Evolutionary conservation across 1,140 invertebrate species (phyloP).

Genomic region (Lepidurus arcticus): DNA sequence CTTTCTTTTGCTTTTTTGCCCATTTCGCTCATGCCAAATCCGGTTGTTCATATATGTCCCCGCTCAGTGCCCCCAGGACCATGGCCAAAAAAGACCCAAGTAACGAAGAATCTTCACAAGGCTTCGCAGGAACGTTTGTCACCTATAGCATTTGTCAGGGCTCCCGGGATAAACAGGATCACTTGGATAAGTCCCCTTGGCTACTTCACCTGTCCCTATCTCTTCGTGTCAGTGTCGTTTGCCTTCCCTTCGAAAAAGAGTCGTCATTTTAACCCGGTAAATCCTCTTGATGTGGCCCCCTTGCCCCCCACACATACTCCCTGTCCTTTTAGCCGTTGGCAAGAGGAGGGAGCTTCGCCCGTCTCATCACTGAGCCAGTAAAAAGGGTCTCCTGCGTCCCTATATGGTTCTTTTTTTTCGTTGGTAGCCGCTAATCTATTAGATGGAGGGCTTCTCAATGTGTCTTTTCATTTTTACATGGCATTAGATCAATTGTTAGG

Average conservation of each 20-base stretch:
- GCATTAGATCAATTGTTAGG: constrained; percentile 15
- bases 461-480: not conserved
- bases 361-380: too few species aligned
- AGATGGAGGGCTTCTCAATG: not conserved
- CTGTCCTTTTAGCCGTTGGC: too few species aligned
- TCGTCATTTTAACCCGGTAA: not conserved
- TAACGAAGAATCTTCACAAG: not conserved
- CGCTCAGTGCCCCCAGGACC: not conserved
- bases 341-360: too few species aligned
- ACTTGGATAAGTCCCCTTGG: not conserved
- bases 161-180: not conserved
- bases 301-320: too few species aligned
- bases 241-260: not conserved
- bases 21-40: not conserved
- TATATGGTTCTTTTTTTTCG: too few species aligned
- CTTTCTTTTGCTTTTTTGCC: not conserved
- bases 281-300: not conserved
- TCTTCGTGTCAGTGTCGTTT: not conserved
- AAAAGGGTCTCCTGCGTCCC: too few species aligned
- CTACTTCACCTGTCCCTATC: not conserved
- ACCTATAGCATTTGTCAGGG: not conserved
- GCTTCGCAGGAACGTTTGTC: constrained; percentile 1
- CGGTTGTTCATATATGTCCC: not conserved
- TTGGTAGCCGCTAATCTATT: too few species aligned
- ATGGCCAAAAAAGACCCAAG: not conserved